These are phyloP conservation scores for Petrocephalus schoutedeni DNA, from an alignment of 2,797 vertebrate genomes.

Conservation along the genomic window DNA sequence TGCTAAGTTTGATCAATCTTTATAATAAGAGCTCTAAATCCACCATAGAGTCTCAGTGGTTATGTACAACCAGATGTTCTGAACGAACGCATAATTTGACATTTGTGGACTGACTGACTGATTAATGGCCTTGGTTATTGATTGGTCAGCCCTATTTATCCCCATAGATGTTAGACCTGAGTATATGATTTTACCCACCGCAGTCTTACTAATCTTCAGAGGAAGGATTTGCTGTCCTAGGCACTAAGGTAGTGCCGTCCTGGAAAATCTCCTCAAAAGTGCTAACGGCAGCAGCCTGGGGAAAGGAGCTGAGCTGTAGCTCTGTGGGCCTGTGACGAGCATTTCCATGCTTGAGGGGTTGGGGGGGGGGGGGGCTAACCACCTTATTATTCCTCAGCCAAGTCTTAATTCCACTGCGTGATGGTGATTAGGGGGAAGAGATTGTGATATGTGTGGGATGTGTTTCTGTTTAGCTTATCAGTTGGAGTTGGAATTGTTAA, in stretches of 20 bases:
- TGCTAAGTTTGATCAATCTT: not conserved
- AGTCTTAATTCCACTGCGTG: not conserved
- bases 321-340: conserved; percentile 16
- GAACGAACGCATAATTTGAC: not conserved
- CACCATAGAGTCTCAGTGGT: not conserved
- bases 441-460: not conserved
- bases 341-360: not conserved
- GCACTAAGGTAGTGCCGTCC: not conserved
- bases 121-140: not conserved
- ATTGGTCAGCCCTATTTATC: not conserved
- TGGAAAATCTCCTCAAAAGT: not conserved
- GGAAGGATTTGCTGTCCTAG: not conserved
- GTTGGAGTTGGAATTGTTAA: not conserved
- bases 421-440: not conserved
- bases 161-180: not conserved
- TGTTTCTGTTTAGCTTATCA: not conserved
- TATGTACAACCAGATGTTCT: not conserved
- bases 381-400: conserved; percentile 3
- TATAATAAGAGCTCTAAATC: not conserved
- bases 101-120: not conserved
- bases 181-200: not conserved
- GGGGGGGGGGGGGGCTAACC: not conserved
- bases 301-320: not conserved
- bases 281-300: not conserved
- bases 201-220: not conserved